Base-by-base conservation (phyloP, 1,140 invertebrate genomes). In the Spodoptera litura region DNA sequence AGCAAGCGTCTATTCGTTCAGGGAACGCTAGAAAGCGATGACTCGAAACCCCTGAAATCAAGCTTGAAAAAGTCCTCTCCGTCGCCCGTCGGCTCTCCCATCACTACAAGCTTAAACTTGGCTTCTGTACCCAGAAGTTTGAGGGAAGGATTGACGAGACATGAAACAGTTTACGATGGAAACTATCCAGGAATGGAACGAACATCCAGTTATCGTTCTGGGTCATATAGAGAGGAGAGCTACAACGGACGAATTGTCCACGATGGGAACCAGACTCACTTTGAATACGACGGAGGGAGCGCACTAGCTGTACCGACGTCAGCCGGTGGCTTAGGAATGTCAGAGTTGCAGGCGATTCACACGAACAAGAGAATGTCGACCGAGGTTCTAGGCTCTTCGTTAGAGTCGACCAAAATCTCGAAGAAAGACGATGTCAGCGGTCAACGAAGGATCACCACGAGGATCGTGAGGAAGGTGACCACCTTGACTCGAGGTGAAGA, bases 391-490 rank as follows among this genome's bases (percentile, higher is more conserved):
- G 98, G 97, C 84, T 97, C 97, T 87, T 97, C 97, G 72, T 95
- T 97, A 88, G 97, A 98, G 89, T 97, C 97, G 80, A 97, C 96
- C 62, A 97, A 97, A 92, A 96, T 97, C 83, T 97, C 97, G 89
- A 96, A 96, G 94, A 96, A 96, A 87, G 96, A 96, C 85, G 80
- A 96, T 70, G 66, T 70, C 85, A 97, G 95, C 91, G 97, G 96
- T 68, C 96, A 96, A 82, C 95, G 97, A 64, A 95, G 97, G 76
- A 98, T 98, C 73, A 98, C 98, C 13, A 98, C 98, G 31, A 96
- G 97, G 83, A 97, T 98, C 78, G 96, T 98, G 6, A 96, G 98
- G 62, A 99, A 98, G 92, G 98, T 98, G 78, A 99, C 98, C 9
- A 98, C 98, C 1, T 90, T 99, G 71, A 98, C 98, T 15, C 95